A percentile compares a stretch with the other conserved stretches of the same genome.
These are phyloP conservation scores for Vireo griseus DNA, from an alignment of 2,797 vertebrate genomes.

Conservation along the genomic window DNA sequence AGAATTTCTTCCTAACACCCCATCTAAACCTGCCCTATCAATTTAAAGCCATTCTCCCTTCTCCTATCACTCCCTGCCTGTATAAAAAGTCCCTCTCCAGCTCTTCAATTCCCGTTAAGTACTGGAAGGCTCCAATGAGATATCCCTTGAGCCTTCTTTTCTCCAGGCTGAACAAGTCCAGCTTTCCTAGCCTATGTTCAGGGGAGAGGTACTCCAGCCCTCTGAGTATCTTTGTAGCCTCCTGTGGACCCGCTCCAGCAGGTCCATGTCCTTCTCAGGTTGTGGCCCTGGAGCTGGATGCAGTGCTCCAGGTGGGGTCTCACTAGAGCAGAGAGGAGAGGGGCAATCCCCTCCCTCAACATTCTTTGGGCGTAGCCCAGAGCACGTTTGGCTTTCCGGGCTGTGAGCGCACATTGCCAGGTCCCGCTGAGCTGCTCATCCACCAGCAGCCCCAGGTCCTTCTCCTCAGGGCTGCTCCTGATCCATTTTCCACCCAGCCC, in stretches of 20 bases:
- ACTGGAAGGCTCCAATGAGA: not conserved
- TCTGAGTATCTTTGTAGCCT: not conserved
- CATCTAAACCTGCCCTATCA: not conserved
- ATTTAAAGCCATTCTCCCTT: not conserved
- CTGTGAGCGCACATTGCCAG: accelerated
- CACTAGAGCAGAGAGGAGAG: not conserved
- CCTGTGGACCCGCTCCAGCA: too few relatives aligned
- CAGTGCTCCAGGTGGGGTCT: not conserved
- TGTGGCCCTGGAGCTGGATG: too few relatives aligned
- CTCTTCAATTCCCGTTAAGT: not conserved
- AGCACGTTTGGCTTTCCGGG: not conserved
- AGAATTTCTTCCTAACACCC: not conserved
- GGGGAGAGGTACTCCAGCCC: not conserved
- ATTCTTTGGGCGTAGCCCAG: not conserved
- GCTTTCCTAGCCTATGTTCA: too few relatives aligned
- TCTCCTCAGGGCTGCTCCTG: not conserved
- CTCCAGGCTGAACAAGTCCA: not conserved
- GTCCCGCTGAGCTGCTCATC: not conserved
- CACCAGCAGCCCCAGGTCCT: not conserved
- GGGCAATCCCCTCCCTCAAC: accelerated
- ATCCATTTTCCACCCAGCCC: not conserved
- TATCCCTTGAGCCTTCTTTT: not conserved
- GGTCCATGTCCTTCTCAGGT: not conserved
- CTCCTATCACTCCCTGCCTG: not conserved
- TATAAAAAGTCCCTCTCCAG: not conserved